Evolutionary conservation across 2,113 vertebrate genomes (phyloP).

Genomic region (Boleophthalmus pectinirostris): DNA sequence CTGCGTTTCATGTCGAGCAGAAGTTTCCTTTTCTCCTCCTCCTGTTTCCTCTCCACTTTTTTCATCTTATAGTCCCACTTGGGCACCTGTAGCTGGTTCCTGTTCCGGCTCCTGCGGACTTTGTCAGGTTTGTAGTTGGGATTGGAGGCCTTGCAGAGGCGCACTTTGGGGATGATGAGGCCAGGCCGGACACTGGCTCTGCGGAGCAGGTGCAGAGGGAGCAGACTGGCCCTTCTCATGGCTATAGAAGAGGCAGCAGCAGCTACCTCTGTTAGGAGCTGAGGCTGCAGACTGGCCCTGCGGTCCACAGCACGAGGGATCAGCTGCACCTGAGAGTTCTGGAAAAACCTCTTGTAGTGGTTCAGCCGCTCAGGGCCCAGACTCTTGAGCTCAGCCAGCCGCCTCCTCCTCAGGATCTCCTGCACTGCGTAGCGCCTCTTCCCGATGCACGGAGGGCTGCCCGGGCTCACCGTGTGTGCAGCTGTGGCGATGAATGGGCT

Average conservation of each 20-base stretch:
- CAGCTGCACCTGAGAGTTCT: slow-evolving; percentile 76
- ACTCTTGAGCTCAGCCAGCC: slow-evolving; percentile 59
- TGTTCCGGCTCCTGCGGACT: slow-evolving; percentile 59
- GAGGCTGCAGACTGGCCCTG: slow-evolving; percentile 78
- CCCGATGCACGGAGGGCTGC: slow-evolving; percentile 85
- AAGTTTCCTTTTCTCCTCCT: slow-evolving; percentile 76
- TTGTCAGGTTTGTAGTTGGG: slow-evolving; percentile 80
- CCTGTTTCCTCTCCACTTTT: slow-evolving; percentile 81
- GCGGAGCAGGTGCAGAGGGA: slow-evolving; percentile 81
- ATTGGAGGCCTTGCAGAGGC: slow-evolving; percentile 85
- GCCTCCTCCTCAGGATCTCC: slow-evolving; percentile 83
- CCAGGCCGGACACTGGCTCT: slow-evolving; percentile 88
- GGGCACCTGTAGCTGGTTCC: slow-evolving; percentile 84
- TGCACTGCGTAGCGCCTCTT: slow-evolving; percentile 86
- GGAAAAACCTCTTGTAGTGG: slow-evolving; percentile 76
- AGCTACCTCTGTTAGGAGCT: slow-evolving; percentile 46
- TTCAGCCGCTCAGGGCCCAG: slow-evolving; percentile 68
- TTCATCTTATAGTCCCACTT: slow-evolving; percentile 93
- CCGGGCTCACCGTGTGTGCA: slow-evolving; percentile 86
- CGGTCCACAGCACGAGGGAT: slow-evolving; percentile 74
- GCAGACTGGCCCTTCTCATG: slow-evolving; percentile 83
- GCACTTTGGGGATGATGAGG: slow-evolving; percentile 84
- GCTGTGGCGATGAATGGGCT: slow-evolving; percentile 84
- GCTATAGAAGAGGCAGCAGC: slow-evolving; percentile 50
- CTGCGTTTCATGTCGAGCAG: slow-evolving; percentile 64